phyloP scores from a whole-genome alignment of 2,113 vertebrate species.

The Aythya baeri region DNA sequence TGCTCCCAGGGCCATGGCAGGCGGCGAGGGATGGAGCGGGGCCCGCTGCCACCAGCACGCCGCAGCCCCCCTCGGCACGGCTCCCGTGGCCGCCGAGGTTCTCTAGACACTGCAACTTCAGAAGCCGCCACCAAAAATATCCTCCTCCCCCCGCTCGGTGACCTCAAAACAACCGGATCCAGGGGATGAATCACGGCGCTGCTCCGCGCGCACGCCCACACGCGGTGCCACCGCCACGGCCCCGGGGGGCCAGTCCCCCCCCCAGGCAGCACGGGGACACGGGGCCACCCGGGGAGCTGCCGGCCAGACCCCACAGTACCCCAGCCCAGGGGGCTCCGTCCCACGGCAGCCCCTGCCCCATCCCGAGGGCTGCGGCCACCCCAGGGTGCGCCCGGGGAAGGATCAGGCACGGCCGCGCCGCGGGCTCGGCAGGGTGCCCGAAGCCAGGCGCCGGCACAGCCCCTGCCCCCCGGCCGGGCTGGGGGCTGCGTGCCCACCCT shows the following conservation, averaged over 20 bases:
- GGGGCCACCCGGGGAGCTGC: background rate
- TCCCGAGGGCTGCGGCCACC: too few species aligned
- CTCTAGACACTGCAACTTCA: background rate
- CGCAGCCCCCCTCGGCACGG: background rate
- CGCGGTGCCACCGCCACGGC: background rate
- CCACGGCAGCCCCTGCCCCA: too few species aligned
- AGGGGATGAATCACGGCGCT: background rate
- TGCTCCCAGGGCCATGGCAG: accelerated
- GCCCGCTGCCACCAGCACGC: background rate
- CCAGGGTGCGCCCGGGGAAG: too few species aligned
- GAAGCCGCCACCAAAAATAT: slow-evolving; percentile 4
- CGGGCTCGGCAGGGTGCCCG: too few species aligned
- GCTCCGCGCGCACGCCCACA: background rate
- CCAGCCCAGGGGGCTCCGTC: too few species aligned
- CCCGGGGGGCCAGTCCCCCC: background rate
- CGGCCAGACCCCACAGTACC: background rate
- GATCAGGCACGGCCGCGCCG: too few species aligned
- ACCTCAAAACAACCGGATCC: background rate
- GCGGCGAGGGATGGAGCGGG: accelerated
- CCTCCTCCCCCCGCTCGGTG: background rate
- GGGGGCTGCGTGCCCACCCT: background rate
- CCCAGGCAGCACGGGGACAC: too few species aligned
- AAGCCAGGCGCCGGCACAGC: too few species aligned
- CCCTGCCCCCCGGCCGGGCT: too few species aligned
- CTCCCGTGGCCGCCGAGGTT: background rate